These are phyloP conservation scores for Chaetura pelagica DNA, from an alignment of 2,113 vertebrate genomes.

Conservation along the genomic window DNA sequence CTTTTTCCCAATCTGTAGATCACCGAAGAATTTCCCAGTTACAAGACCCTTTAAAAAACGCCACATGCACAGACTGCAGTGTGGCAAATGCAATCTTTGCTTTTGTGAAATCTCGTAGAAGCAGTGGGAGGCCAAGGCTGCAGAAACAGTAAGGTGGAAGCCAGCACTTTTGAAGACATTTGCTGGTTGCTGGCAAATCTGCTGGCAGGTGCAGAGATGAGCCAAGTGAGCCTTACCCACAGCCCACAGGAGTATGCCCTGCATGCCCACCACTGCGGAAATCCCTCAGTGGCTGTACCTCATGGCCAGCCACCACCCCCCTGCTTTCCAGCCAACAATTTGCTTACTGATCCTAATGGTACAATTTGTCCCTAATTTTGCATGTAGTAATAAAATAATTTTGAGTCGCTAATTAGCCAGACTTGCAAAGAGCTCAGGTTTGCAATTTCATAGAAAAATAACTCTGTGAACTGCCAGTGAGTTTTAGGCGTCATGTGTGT, in stretches of 20 bases:
- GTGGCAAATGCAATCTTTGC: not conserved
- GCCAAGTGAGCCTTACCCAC: not conserved
- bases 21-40: not conserved
- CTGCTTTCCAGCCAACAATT: not conserved
- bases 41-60: not conserved
- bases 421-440: not conserved
- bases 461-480: not conserved
- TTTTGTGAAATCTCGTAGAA: not conserved
- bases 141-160: not conserved
- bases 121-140: not conserved
- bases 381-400: not conserved
- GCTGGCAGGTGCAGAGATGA: not conserved
- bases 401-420: not conserved
- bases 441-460: not conserved
- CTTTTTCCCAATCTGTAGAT: not conserved
- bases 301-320: not conserved
- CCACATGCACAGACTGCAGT: not conserved
- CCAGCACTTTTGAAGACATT: not conserved
- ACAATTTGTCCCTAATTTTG: not conserved
- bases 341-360: rapidly evolving
- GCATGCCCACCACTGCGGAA: not conserved
- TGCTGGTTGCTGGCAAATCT: not conserved
- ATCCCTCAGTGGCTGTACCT: not conserved
- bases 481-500: not conserved
- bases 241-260: not conserved